A percentile compares a stretch with the other conserved stretches of the same genome.
These are phyloP conservation scores for Peromyscus nudipes DNA, from an alignment of 2,797 vertebrate species.

Conservation along the genomic window DNA sequence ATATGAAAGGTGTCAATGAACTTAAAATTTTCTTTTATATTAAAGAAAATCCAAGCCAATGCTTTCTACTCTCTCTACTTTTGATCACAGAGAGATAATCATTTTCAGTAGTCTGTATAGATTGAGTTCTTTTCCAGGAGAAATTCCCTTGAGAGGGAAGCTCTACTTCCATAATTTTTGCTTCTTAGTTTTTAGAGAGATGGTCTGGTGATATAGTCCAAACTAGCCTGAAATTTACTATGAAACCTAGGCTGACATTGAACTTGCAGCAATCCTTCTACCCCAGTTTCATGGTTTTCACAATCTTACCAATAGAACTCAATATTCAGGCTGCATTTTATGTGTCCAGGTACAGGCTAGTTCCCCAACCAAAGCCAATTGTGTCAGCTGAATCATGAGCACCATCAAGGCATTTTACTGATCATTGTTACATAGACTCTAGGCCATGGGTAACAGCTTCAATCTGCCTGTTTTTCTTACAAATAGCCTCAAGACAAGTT, in stretches of 20 bases:
- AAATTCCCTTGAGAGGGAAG: not conserved
- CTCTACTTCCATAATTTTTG: not conserved
- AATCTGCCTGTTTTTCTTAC: not conserved
- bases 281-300: not conserved
- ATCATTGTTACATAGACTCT: not conserved
- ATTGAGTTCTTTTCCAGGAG: not conserved
- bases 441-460: not conserved
- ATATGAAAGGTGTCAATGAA: not conserved
- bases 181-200: not conserved
- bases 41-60: not conserved
- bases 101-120: not conserved
- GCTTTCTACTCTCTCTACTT: not conserved
- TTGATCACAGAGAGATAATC: not conserved
- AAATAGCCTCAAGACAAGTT: not conserved
- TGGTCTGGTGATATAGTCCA: not conserved
- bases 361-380: not conserved
- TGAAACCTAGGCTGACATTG: not conserved
- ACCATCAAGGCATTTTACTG: not conserved
- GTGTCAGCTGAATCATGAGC: not conserved
- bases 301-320: not conserved
- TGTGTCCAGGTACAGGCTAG: not conserved
- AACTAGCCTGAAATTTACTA: not conserved
- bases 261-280: not conserved
- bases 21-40: constrained; percentile 13
- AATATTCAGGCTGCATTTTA: not conserved